Percentiles rank a stretch among this genome's conserved stretches.
Evolutionary conservation across 2,797 vertebrate genomes (phyloP).

Genomic region (Myotis planiceps): DNA sequence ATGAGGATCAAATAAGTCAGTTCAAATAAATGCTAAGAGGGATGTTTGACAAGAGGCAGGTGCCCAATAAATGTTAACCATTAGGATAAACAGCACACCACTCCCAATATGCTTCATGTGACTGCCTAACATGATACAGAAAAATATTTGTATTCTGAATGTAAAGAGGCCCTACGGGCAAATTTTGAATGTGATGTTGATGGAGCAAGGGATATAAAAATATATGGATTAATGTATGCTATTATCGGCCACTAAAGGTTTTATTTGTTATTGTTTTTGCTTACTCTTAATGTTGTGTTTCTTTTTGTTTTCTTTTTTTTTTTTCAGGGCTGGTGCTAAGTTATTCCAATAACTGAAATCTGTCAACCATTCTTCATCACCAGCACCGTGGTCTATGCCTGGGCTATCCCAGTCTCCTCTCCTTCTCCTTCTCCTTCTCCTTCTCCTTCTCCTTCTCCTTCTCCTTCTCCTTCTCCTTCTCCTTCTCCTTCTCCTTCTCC

Average conservation of each 20-base stretch:
- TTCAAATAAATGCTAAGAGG: neutral
- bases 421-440: too few species aligned
- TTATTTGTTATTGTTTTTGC: neutral
- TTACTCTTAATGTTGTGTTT: neutral
- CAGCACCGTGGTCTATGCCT: accelerated
- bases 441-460: accelerated
- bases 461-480: too few species aligned
- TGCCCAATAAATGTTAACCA: neutral
- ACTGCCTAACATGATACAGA: neutral
- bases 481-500: too few species aligned
- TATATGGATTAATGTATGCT: neutral
- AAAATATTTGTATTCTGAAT: neutral
- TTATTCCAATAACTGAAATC: neutral
- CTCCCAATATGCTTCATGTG: neutral
- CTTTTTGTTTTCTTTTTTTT: neutral
- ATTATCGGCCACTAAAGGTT: neutral
- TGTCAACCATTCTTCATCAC: neutral
- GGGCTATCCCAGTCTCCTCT: neutral
- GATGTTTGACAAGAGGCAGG: neutral
- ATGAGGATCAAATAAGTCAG: neutral
- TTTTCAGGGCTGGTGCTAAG: neutral
- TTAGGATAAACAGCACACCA: neutral
- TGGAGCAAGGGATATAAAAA: neutral
- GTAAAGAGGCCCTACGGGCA: neutral
- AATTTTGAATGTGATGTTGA: neutral